Conservation (phyloP, 2,797 vertebrate genomes). For the Lates japonicus region DNA sequence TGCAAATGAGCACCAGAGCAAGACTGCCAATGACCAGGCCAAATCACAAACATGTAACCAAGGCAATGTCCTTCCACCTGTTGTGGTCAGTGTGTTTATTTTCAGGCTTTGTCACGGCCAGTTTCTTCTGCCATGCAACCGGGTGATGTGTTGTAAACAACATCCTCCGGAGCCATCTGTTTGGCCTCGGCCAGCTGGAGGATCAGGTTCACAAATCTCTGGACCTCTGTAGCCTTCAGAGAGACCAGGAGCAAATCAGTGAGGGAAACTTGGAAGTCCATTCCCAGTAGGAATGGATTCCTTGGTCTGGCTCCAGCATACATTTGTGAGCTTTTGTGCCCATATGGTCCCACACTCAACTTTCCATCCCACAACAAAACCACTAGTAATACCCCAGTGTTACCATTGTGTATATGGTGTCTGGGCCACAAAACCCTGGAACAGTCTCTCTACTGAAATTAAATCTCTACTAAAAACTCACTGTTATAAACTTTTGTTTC, state of each 20-base stretch:
- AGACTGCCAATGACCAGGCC: constrained; percentile 51
- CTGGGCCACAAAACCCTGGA: background rate
- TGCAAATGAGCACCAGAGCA: constrained; percentile 71
- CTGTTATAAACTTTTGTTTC: background rate
- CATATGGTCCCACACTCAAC: background rate
- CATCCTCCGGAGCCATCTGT: constrained; percentile 43
- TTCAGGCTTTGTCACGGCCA: constrained; percentile 59
- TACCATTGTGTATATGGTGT: background rate
- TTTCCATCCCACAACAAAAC: background rate
- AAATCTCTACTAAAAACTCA: too few species aligned
- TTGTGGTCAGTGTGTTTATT: constrained; percentile 63
- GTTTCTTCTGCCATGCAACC: constrained; percentile 42
- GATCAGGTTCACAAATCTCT: constrained; percentile 10
- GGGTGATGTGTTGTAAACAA: constrained; percentile 30
- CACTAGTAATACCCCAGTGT: background rate
- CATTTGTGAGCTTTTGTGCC: constrained; percentile 8
- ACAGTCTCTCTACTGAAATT: background rate
- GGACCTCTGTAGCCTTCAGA: constrained; percentile 18
- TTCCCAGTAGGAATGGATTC: background rate
- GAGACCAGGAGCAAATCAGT: constrained; percentile 23
- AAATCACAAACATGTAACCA: constrained; percentile 59
- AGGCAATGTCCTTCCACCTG: constrained; percentile 32
- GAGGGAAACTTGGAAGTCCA: constrained; percentile 5
- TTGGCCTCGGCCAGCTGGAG: constrained; percentile 45
- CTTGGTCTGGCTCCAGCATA: background rate